These are phyloP conservation scores for Sicus ferrugineus DNA, from an alignment of 2,888 invertebrate species.

Conservation along the genomic window DNA sequence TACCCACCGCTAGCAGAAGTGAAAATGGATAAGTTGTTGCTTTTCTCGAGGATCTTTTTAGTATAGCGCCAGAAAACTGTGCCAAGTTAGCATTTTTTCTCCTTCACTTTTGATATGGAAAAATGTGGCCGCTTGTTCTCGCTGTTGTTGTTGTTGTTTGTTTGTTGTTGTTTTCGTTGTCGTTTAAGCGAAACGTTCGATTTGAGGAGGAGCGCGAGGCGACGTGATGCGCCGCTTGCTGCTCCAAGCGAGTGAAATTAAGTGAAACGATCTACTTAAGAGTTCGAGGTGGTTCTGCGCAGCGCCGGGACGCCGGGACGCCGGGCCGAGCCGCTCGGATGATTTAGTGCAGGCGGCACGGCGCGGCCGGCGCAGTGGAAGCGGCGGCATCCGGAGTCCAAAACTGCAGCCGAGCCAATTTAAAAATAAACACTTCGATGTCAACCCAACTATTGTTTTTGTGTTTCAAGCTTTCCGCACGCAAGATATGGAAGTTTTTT, in stretches of 20 bases:
- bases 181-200: conserved; percentile 6
- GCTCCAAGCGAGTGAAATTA: not conserved
- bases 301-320: not conserved
- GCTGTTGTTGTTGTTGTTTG: not conserved
- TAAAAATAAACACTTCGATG: not conserved
- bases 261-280: conserved; percentile 4
- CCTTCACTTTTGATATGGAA: not conserved
- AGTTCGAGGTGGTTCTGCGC: not conserved
- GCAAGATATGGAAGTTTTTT: too few relatives aligned
- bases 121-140: not conserved
- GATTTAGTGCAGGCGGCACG: conserved; percentile 9
- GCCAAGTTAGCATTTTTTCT: conserved; percentile 33
- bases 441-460: not conserved
- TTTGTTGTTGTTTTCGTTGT: not conserved
- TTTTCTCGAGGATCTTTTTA: conserved; percentile 14
- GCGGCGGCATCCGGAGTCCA: not conserved
- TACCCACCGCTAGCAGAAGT: not conserved
- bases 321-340: not conserved
- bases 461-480: not conserved
- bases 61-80: conserved; percentile 19
- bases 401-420: not conserved
- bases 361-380: not conserved
- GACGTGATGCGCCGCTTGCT: not conserved
- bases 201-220: not conserved
- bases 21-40: not conserved